Conservation (phyloP, 2,797 vertebrate genomes). For the Hypotaenidia philippensis region DNA sequence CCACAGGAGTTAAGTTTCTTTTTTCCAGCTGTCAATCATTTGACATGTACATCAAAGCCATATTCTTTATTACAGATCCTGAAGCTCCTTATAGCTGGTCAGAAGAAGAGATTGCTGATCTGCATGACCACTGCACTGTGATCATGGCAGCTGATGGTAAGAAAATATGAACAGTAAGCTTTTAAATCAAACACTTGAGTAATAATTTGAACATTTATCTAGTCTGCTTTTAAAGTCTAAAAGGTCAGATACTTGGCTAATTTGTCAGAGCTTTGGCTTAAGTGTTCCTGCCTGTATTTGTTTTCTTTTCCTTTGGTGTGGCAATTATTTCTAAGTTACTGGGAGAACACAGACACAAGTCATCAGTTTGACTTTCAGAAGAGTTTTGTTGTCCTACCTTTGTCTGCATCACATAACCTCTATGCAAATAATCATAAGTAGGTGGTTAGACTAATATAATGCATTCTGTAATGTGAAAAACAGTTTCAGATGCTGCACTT, state of each 20-base stretch:
- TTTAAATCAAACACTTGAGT: neutral
- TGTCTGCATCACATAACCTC: neutral
- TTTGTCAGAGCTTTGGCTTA: neutral
- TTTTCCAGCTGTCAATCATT: neutral
- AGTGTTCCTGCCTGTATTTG: neutral
- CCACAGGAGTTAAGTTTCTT: neutral
- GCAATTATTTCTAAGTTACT: neutral
- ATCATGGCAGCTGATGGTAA: constrained; percentile 93
- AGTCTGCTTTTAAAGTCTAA: neutral
- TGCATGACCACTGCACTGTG: constrained; percentile 85
- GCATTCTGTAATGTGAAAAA: neutral
- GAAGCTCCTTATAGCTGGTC: constrained; percentile 88
- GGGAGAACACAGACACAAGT: neutral
- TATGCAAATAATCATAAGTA: neutral
- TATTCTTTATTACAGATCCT: constrained; percentile 77
- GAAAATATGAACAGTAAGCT: neutral
- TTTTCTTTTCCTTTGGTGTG: neutral
- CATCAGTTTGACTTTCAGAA: neutral
- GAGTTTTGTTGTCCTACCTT: neutral
- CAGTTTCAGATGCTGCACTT: neutral
- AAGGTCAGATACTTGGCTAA: neutral
- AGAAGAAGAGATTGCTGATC: constrained; percentile 87
- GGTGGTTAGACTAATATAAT: neutral
- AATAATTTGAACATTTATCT: neutral
- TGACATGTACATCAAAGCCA: neutral